A percentile compares a stretch with the other conserved stretches of the same genome.
Evolutionary conservation across 2,113 vertebrate species (phyloP).

Genomic region (Psammodynastes pulverulentus): DNA sequence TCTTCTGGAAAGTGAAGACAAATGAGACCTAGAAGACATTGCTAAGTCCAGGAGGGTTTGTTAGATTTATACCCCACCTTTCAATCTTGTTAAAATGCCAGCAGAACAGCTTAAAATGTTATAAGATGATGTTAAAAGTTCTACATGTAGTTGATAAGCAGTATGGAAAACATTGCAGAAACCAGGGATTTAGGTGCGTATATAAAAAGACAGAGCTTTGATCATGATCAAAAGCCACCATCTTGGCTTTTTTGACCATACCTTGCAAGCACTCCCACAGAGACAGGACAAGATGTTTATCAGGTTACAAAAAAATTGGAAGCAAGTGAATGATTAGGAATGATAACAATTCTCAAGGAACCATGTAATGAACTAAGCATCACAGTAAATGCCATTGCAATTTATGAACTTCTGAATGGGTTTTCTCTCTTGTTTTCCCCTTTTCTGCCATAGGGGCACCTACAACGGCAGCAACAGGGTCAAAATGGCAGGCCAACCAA

Average conservation of each 20-base stretch:
- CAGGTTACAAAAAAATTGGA: background rate
- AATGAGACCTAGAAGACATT: constrained; percentile 2
- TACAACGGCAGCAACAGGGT: background rate
- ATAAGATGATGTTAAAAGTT: background rate
- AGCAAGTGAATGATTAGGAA: background rate
- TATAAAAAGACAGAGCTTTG: background rate
- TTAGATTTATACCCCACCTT: background rate
- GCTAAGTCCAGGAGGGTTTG: background rate
- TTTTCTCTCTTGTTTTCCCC: background rate
- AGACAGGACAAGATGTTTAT: background rate
- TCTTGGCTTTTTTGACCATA: background rate
- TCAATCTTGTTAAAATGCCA: background rate
- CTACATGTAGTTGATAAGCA: background rate
- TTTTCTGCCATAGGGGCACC: background rate
- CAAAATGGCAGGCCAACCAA: background rate
- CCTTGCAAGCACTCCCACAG: background rate
- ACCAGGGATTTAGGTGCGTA: background rate
- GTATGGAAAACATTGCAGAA: background rate
- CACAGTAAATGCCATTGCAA: background rate
- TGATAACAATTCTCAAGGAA: background rate
- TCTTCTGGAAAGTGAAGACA: constrained; percentile 15
- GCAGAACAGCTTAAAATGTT: background rate
- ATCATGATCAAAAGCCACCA: background rate
- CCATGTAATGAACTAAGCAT: background rate
- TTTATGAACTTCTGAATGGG: background rate